phyloP scores from a whole-genome alignment of 2,113 vertebrate genomes.

The Alethe diademata region DNA sequence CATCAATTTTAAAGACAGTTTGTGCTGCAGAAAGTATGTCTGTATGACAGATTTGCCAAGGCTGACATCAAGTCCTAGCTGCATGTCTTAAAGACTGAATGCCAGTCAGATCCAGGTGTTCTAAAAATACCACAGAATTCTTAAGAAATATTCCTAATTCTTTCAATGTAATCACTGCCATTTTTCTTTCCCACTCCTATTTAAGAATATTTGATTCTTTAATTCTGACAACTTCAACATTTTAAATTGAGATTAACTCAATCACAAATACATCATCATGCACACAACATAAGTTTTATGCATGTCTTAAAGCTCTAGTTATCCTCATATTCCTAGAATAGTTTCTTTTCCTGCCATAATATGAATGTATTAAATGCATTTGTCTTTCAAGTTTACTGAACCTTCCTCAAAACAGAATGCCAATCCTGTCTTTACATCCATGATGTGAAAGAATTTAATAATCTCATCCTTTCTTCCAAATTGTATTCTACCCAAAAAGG shows the following conservation, averaged over 20 bases:
- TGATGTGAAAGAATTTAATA: neutral
- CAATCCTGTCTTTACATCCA: neutral
- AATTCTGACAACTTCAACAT: neutral
- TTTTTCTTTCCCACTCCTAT: neutral
- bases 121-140: neutral
- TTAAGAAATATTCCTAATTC: neutral
- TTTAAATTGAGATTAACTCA: neutral
- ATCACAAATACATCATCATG: neutral
- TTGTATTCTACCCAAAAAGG: neutral
- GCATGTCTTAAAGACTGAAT: neutral
- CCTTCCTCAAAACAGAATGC: neutral
- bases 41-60: neutral
- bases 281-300: neutral
- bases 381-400: neutral
- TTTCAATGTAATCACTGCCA: neutral
- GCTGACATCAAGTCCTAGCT: neutral
- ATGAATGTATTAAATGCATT: neutral
- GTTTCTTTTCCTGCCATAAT: neutral
- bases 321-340: neutral
- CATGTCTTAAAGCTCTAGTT: neutral
- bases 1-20: neutral
- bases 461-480: neutral
- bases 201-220: neutral
- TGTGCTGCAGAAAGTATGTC: neutral
- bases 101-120: neutral